Base-by-base conservation (phyloP, 1,140 invertebrate genomes). In the Xylocopa sonorina region DNA sequence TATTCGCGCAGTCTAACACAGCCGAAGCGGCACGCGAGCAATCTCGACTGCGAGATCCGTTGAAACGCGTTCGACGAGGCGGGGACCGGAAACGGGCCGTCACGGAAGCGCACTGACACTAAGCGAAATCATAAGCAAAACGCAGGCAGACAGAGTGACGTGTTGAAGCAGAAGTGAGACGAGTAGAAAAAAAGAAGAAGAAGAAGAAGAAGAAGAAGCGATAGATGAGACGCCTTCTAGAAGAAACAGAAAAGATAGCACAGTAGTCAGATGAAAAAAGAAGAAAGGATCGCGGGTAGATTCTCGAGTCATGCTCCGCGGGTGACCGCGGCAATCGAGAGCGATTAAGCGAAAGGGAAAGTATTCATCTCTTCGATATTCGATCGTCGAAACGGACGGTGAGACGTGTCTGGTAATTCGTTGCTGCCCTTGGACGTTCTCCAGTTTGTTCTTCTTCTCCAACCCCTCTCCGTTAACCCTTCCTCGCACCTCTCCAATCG, bases 401-500 rank as follows among this genome's bases (percentile, higher is more conserved):
- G 46, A 75, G 34, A 66, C 34, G 48, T 29, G 32, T 69, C 63
- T 14, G 55, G 32, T 55, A 60, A 78, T 16, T 66, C 32, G 81
- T 73, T 38, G 62, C 69, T 81, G 43, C 24, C 58, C 69, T 62
- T 53, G 74, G 51, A 78, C 48, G 32, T 58, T 53, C 43, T 78
- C 57, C 68, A 34, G 48, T 10, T 51, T 21, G 21, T 64, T 60
- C 63, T 27, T 66, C 9, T 24, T 51, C 29, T 58, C 24, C 18
- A 10, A 57, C 14, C 24, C 64, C 27, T 27, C 76, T 73, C 73
- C 80, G 48, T 78, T 60, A 9, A n/a, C n/a, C n/a, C 60, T 72
- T 69, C 78, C 84, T 89, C 88, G 87, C 87, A 88, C 89, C 89
- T 90, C 90, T 91, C 91, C 90, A 90, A 86, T 86, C 81, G 88